Evolutionary conservation across 1,140 invertebrate species (phyloP), one percentile per base, ranked within the genome.

Genomic region (Formica selysi): DNA sequence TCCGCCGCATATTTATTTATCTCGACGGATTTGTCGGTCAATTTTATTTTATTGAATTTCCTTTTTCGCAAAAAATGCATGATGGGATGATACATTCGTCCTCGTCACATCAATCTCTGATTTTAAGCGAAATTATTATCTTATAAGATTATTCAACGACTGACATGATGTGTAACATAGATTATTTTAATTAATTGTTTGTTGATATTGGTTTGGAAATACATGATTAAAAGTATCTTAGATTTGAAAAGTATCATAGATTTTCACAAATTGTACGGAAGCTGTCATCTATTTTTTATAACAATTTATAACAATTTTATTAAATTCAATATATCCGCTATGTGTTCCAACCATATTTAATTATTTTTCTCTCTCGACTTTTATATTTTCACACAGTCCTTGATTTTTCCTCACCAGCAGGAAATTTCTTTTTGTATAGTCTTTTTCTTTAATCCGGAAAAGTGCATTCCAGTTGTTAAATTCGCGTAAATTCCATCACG

Each of bases 391-490:
- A 16, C 13, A 38, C 19, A 26, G 7, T 7, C 3, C 19, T 41
- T 38, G 32, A 76, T 76, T 76, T 62, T 41, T 76, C 11, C 29
- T 76, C 32, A 13, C 3, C n/a, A 76, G 13, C 13, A 26, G 32
- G 13, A 57, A 74, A 74, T 76, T 59, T 22, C 22, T 41, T 59
- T 19, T 57, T n/a, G 22, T 13, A 26, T 11, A 26, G n/a, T 41
- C 16, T 13, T 26, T n/a, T 59, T 36, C 6, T 76, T 76, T 76
- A 38, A 76, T 76, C 73, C 10, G 54, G 11, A 76, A 13, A 74
- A 76, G 54, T 59, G 51, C 51, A 3, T 76, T 59, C 32, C 26
- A 38, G n/a, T 59, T 76, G 41, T 41, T 5, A 76, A 36, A 76
- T 51, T 51, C 8, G n/a, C 7, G 13, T 54, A 29, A 19, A 73